Evolutionary conservation across 2,113 vertebrate species (phyloP), one percentile per base, ranked within the genome.

Genomic region (Bostrychus sinensis): DNA sequence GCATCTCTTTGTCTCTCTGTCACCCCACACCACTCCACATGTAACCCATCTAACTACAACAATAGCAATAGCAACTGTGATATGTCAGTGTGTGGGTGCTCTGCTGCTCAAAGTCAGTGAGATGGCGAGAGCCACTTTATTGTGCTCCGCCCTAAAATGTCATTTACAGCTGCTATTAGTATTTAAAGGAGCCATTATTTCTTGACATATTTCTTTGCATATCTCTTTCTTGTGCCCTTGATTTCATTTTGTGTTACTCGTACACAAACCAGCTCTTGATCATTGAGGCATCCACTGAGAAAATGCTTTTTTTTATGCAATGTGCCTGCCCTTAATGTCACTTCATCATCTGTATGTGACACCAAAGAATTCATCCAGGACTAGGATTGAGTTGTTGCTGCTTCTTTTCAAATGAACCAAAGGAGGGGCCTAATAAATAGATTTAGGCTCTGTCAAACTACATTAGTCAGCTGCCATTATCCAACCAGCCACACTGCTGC

Each of bases 401-500:
- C 7, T 62, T 50, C 53, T 17, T 62, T 41, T 70, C 64, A 26
- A 12, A 70, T 56, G 67, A 80, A 41, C 62, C 17, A 39, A 80
- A 69, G 61, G 68, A 64, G 43, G 43, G 66, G 55, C 65, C 63
- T 80, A 70, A 90, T 86, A 75, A 77, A 86, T 73, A 89, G 69
- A 82, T 86, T 77, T 76, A 72, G 69, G 61, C 74, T 84, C 87
- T 87, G 89, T 92, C 91, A 90, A 65, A 77, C 72, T 61, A 17
- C 80, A 89, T 92, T 89, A 87, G 82, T 92, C 91, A 91, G 77
- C 78, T 84, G 87, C 76, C 74, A 91, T 91, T 91, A 91, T 63
- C 73, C 65, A 64, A 76, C 56, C 75, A 64, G 68, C 51, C 37
- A 42, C 51, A 22, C 63, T 62, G 58, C 59, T 65, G 59, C 56